These are phyloP conservation scores for Congeria kusceri DNA, from an alignment of 2,888 invertebrate species.

Conservation along the genomic window DNA sequence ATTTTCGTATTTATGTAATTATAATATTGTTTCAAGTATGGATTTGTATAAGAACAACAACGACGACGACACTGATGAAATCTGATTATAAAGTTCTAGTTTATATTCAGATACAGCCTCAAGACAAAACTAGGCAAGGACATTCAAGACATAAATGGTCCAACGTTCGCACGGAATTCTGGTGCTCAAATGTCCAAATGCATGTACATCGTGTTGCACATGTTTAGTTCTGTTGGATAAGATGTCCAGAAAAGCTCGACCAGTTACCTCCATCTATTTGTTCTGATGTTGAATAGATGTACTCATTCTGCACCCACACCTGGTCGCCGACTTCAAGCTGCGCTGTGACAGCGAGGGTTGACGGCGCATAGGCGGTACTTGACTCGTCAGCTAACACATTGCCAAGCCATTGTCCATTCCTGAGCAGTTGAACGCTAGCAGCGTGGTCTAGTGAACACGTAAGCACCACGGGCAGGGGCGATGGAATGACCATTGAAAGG, in stretches of 20 bases:
- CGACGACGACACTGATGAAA: no score
- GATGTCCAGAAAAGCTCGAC: constrained; percentile 36
- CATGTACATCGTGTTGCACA: no score
- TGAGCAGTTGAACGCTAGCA: constrained; percentile 16
- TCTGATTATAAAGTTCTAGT: no score
- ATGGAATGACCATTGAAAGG: constrained; percentile 26
- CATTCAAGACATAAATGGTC: no score
- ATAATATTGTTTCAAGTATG: no score
- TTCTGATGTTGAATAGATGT: constrained; percentile 32
- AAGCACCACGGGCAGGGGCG: constrained; percentile 38
- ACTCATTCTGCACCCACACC: constrained; percentile 48
- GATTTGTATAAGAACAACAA: no score
- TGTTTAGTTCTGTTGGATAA: constrained; percentile 15
- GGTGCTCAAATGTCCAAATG: no score
- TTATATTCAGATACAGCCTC: no score
- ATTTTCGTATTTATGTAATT: no score
- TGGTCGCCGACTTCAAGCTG: constrained; percentile 29
- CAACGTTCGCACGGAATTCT: no score
- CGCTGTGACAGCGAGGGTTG: constrained; percentile 24
- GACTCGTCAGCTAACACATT: constrained; percentile 18
- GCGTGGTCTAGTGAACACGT: constrained; percentile 38
- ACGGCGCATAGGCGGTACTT: constrained; percentile 13
- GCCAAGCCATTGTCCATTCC: constrained; percentile 18
- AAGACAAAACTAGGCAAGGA: no score
- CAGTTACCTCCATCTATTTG: constrained; percentile 26